Percentiles rank a stretch among this genome's conserved stretches.
Conservation (phyloP, 2,797 vertebrate species). For the Takifugu rubripes region DNA sequence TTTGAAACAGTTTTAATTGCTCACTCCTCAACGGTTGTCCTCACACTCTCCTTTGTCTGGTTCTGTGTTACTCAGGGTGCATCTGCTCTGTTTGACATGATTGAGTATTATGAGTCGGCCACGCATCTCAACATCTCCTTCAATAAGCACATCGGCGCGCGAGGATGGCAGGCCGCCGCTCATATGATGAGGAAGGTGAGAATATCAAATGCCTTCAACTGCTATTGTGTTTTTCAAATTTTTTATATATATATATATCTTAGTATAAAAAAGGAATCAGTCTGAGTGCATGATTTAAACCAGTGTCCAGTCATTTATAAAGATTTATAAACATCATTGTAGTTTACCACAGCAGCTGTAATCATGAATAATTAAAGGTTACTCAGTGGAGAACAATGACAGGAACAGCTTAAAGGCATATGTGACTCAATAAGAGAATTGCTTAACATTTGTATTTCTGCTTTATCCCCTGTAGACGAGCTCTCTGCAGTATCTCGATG, state of each 20-base stretch:
- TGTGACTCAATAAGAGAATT: neutral
- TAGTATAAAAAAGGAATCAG: neutral
- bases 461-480: constrained; percentile 76
- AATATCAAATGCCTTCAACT: neutral
- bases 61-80: constrained; percentile 77
- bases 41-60: neutral
- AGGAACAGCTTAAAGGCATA: neutral
- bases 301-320: too few species aligned
- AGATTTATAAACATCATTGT: neutral
- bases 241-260: neutral
- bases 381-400: constrained; percentile 2
- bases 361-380: constrained; percentile 6
- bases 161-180: constrained; percentile 93
- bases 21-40: neutral
- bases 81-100: constrained; percentile 94
- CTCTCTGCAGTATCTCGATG: constrained; percentile 92
- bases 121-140: constrained; percentile 96
- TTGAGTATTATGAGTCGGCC: constrained; percentile 95
- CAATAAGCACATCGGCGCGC: constrained; percentile 94
- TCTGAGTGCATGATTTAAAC: too few species aligned
- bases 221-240: too few species aligned
- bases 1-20: too few species aligned
- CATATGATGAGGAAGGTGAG: constrained; percentile 97
- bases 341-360: neutral
- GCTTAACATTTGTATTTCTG: neutral